These are phyloP conservation scores for Phrynocephalus vlangalii DNA, from an alignment of 2,797 vertebrate species.

Conservation along the genomic window DNA sequence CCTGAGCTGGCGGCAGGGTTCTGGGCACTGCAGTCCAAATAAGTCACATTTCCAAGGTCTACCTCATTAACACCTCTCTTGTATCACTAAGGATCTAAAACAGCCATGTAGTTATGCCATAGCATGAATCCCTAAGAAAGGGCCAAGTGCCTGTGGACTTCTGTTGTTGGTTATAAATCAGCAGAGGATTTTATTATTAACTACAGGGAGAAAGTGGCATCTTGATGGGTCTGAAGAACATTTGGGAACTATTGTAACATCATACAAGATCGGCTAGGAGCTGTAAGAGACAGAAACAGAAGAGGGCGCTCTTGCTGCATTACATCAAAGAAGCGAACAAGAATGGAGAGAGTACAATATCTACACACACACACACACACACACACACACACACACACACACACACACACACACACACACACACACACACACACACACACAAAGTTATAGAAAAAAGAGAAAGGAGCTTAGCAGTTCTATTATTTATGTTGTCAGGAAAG, in stretches of 20 bases:
- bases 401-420: too few relatives aligned
- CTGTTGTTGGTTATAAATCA: not conserved
- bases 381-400: too few relatives aligned
- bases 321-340: not conserved
- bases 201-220: constrained; percentile 3
- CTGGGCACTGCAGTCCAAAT: too few relatives aligned
- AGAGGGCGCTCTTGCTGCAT: constrained; percentile 35
- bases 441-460: not conserved
- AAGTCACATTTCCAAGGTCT: not conserved
- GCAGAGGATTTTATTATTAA: not conserved
- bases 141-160: not conserved
- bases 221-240: not conserved
- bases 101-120: not conserved
- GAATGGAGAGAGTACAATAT: too few relatives aligned
- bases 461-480: not conserved
- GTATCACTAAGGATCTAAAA: not conserved
- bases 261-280: not conserved
- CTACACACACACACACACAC: too few relatives aligned
- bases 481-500: not conserved
- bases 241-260: not conserved
- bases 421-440: too few relatives aligned
- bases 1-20: too few relatives aligned
- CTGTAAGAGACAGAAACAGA: not conserved
- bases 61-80: not conserved
- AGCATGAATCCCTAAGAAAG: not conserved